Evolutionary conservation across 2,888 invertebrate species (phyloP), one percentile per base, ranked within the genome.

Genomic region (Mythimna pallens): DNA sequence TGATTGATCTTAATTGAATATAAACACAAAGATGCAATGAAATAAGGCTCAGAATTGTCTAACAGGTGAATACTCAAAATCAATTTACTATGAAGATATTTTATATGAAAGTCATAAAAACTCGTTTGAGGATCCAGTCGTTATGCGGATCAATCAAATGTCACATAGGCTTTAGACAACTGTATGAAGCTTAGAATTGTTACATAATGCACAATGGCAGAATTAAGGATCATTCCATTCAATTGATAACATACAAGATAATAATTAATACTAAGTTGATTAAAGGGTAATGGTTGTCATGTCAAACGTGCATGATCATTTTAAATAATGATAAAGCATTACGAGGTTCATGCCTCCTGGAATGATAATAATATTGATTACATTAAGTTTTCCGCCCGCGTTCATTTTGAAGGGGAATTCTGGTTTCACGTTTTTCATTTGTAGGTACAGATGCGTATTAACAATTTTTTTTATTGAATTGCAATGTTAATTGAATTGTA

Each of bases 161-260:
- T 10, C 2, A 17, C 6, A 22, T 36, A 12, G 22, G 20, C 14
- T 43, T 8, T 34, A 25, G n/a, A 20, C 68, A 20, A 61, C 64
- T 72, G 55, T 73, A 61, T 47, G 47, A n/a, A 67, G 47, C 34
- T 52, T 25, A 57, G 3, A 36, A 61, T 40, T 34, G 17, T 43
- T 22, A 63, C 10, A 55, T 7, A 58, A 36, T 77, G 50, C 14
- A 55, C 10, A 58, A 36, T 81, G 58, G 43, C 50, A 63, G 50
- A 54, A 59, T 55, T 64, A 65, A 65, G 59, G 52, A 57, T 36
- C 68, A 83, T 71, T 75, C 57, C 70, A 69, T 50, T 70, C 64
- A 70, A 34, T 78, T 65, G 61, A 76, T 58, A 22, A n/a, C 36
- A 47, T 65, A 58, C 57, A 78, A 47, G 36, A 54, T 70, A 64